These are phyloP conservation scores for Andrena praecox DNA, from an alignment of 2,888 invertebrate species.

Conservation along the genomic window DNA sequence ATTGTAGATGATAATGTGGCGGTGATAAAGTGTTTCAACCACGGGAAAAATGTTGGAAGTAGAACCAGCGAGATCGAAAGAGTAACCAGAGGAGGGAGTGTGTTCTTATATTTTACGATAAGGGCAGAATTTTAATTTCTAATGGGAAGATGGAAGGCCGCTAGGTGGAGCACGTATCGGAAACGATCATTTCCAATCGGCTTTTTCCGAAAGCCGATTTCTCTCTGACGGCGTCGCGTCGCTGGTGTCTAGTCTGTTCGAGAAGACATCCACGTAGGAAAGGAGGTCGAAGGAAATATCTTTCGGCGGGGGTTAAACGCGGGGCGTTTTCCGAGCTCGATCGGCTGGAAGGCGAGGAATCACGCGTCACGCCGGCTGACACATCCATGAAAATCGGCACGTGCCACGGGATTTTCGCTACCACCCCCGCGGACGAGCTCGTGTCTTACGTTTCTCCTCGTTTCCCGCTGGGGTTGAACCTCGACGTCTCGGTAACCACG, in stretches of 20 bases:
- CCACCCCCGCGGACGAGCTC: constrained; percentile 11
- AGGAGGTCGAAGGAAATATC: constrained; percentile 47
- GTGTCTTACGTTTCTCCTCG: constrained; percentile 13
- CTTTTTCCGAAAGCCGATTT: constrained; percentile 56
- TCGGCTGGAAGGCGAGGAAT: constrained; percentile 60
- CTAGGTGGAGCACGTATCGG: constrained; percentile 23
- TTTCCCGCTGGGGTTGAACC: neutral
- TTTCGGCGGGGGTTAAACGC: constrained; percentile 45
- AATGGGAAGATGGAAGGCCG: neutral
- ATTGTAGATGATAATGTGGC: too few relatives aligned
- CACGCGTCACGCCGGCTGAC: constrained; percentile 51
- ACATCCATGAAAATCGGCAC: constrained; percentile 68
- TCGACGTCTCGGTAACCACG: constrained; percentile 1
- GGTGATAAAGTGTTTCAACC: too few relatives aligned
- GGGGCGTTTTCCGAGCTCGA: constrained; percentile 43
- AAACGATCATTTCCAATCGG: constrained; percentile 45
- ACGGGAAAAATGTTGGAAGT: too few relatives aligned
- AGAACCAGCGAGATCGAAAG: too few relatives aligned
- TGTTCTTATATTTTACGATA: neutral
- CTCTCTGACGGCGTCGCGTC: constrained; percentile 17
- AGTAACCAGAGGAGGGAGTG: too few relatives aligned
- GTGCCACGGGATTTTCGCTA: constrained; percentile 56
- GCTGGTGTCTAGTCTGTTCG: constrained; percentile 37
- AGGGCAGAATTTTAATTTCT: constrained; percentile 35
- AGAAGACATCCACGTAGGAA: constrained; percentile 48